Evolutionary conservation across 2,888 invertebrate species (phyloP).

Genomic region (Acanthosepion pharaonis): DNA sequence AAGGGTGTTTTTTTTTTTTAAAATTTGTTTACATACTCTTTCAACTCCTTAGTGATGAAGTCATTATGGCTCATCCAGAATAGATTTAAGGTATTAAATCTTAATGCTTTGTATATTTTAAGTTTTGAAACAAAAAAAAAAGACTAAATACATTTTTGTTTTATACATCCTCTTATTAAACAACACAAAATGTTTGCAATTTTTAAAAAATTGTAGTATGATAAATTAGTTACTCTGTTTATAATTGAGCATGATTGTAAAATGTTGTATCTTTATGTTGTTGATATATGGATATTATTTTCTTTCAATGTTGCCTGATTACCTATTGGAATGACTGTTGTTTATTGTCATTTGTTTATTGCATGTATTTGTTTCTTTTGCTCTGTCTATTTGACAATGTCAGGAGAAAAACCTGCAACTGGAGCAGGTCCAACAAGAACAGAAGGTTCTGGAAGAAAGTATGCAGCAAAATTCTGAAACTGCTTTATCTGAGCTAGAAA

Average conservation of each 20-base stretch:
- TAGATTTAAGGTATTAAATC: too few relatives aligned
- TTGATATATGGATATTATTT: background rate
- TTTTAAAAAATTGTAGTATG: too few relatives aligned
- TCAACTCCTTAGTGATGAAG: too few relatives aligned
- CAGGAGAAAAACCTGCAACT: constrained; percentile 64
- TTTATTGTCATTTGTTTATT: constrained; percentile 5
- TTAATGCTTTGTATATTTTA: too few relatives aligned
- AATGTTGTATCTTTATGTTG: background rate
- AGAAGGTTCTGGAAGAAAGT: constrained; percentile 66
- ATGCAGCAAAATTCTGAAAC: constrained; percentile 68
- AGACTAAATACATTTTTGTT: too few relatives aligned
- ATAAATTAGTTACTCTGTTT: background rate
- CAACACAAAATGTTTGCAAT: too few relatives aligned
- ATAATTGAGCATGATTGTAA: background rate
- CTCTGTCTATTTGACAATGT: background rate
- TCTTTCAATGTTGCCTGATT: constrained; percentile 6
- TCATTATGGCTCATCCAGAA: too few relatives aligned
- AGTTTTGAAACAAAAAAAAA: too few relatives aligned
- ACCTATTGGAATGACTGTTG: background rate
- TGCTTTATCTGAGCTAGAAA: constrained; percentile 56
- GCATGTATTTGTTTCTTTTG: constrained; percentile 48
- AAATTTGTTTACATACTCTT: too few relatives aligned
- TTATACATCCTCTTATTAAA: too few relatives aligned
- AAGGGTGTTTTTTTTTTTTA: too few relatives aligned
- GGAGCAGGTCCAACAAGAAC: constrained; percentile 65